phyloP scores from a whole-genome alignment of 1,140 invertebrate genomes.

The Bombus affinis region DNA sequence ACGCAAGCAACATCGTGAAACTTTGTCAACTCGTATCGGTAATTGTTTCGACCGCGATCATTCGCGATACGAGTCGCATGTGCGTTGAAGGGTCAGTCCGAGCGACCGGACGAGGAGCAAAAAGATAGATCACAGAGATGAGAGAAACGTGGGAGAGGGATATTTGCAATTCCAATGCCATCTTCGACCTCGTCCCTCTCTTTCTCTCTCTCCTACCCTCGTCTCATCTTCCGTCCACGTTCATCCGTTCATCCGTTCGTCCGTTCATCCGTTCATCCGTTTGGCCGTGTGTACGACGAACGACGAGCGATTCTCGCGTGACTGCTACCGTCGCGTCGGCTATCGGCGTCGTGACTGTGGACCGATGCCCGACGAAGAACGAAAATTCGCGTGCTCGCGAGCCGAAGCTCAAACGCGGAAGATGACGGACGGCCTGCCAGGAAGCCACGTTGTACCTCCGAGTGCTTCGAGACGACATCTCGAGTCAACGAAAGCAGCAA shows the following conservation, averaged over 20 bases:
- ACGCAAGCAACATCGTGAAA: background rate
- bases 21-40: background rate
- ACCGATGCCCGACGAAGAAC: constrained; percentile 52
- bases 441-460: background rate
- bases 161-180: constrained; percentile 70
- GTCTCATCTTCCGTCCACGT: background rate
- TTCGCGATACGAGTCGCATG: background rate
- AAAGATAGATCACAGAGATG: constrained; percentile 45
- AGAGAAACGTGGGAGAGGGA: constrained; percentile 55
- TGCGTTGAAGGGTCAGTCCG: constrained; percentile 25
- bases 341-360: constrained; percentile 8
- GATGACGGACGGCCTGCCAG: background rate
- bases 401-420: background rate
- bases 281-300: constrained; percentile 17
- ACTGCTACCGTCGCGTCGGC: constrained; percentile 24
- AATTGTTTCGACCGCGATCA: too few species aligned
- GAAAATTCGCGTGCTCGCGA: constrained; percentile 26
- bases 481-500: too few species aligned
- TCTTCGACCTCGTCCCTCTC: constrained; percentile 64
- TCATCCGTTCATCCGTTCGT: background rate
- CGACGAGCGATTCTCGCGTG: constrained; percentile 56
- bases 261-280: background rate
- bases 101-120: constrained; percentile 22
- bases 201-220: background rate
- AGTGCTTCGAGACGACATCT: too few species aligned